Conservation (phyloP, 1,140 invertebrate species). For the Trissolcus basalis region DNA sequence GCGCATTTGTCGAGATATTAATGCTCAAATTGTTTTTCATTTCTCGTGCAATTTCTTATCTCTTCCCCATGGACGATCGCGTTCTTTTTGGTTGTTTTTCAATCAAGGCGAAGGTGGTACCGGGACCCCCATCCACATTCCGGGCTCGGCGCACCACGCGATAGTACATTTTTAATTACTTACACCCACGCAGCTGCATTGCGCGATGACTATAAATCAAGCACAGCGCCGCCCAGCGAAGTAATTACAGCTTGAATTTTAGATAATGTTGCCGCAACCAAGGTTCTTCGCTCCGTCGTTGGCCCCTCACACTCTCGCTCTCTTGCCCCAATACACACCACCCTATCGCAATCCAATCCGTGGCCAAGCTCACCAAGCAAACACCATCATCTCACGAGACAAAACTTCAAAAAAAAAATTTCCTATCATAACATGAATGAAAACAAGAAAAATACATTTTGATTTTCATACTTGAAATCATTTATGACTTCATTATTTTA, state of each 20-base stretch:
- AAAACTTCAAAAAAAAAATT: no score
- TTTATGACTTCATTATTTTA: no score
- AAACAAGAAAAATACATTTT: no score
- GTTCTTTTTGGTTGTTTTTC: conserved; percentile 62
- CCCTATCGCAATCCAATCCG: conserved; percentile 63
- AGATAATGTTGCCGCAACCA: conserved; percentile 78
- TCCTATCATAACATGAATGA: no score
- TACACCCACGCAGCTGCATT: conserved; percentile 78
- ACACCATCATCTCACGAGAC: conserved; percentile 17
- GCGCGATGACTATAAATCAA: conserved; percentile 78
- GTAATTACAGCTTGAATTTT: conserved; percentile 78
- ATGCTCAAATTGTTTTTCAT: conserved; percentile 62
- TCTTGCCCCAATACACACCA: conserved; percentile 54
- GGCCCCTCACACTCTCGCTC: conserved; percentile 44
- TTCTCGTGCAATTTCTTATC: conserved; percentile 58
- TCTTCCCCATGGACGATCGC: conserved; percentile 59
- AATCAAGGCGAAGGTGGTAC: conserved; percentile 67
- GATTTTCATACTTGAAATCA: no score
- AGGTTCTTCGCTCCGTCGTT: conserved; percentile 61
- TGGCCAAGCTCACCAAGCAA: conserved; percentile 58
- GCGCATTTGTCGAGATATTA: conserved; percentile 57
- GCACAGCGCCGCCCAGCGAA: conserved; percentile 75
- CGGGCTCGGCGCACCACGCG: conserved; percentile 71
- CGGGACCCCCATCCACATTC: conserved; percentile 56
- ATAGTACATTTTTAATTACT: conserved; percentile 78